Percentiles rank a stretch among this genome's conserved stretches.
These are phyloP conservation scores for Gymnoscopelus braueri DNA, from an alignment of 2,797 vertebrate species.

Conservation along the genomic window DNA sequence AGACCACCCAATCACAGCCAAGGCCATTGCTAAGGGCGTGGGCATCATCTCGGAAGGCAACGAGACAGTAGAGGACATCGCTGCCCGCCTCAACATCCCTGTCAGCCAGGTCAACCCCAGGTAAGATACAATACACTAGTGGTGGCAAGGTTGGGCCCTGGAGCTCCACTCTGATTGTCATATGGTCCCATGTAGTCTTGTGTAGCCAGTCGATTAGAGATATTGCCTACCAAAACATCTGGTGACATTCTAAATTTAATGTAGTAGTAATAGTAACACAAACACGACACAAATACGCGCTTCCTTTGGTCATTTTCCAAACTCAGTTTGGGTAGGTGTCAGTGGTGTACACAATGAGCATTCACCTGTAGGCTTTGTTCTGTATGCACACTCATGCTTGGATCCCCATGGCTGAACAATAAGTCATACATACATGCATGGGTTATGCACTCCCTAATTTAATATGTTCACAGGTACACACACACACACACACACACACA, in stretches of 20 bases:
- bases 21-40: slow-evolving; percentile 89
- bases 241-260: too few relatives aligned
- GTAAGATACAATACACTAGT: slow-evolving; percentile 59
- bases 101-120: slow-evolving; percentile 93
- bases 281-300: too few relatives aligned
- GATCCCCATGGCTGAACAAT: slow-evolving; percentile 6
- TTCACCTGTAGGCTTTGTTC: background rate
- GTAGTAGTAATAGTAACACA: too few relatives aligned
- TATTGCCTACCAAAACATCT: too few relatives aligned
- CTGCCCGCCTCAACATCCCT: slow-evolving; percentile 92
- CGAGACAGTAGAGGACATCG: slow-evolving; percentile 91
- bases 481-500: background rate
- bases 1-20: slow-evolving; percentile 93
- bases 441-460: background rate
- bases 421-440: slow-evolving; percentile 2
- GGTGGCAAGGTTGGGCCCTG: background rate
- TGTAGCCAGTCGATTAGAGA: too few relatives aligned
- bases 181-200: too few relatives aligned
- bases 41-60: slow-evolving; percentile 86
- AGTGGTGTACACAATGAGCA: background rate
- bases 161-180: too few relatives aligned
- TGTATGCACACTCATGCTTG: slow-evolving; percentile 7
- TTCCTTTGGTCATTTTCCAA: too few relatives aligned
- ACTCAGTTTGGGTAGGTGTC: too few relatives aligned
- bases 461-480: slow-evolving; percentile 2